Conservation (phyloP, 2,888 invertebrate species). For the Lasioglossum zephyrum region DNA sequence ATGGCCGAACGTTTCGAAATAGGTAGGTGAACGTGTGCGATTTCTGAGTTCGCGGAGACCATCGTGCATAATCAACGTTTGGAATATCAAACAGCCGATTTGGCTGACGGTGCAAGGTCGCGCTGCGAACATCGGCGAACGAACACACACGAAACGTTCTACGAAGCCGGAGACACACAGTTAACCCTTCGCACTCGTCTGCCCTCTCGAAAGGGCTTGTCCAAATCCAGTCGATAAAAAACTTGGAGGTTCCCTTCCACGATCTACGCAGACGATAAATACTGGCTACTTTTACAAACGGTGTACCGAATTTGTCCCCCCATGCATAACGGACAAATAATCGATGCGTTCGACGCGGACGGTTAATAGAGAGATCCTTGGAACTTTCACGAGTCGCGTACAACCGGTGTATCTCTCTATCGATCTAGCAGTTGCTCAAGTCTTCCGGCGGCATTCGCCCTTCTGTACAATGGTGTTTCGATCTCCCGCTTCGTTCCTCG, state of each 20-base stretch:
- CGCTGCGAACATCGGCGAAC: background rate
- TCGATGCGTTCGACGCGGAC: slow-evolving; percentile 1
- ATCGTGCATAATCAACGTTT: slow-evolving; percentile 10
- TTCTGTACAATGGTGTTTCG: background rate
- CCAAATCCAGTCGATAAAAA: too few relatives aligned
- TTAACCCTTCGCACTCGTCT: background rate
- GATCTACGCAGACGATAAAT: too few relatives aligned
- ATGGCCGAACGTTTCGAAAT: background rate
- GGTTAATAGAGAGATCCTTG: background rate
- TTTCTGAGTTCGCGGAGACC: background rate
- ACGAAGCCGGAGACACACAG: background rate
- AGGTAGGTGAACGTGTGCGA: background rate
- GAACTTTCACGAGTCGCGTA: slow-evolving; percentile 16
- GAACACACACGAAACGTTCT: background rate
- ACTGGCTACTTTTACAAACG: background rate
- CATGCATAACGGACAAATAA: background rate
- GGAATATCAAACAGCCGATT: slow-evolving; percentile 27
- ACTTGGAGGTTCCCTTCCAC: background rate
- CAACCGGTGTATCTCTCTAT: background rate
- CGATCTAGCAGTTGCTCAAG: background rate
- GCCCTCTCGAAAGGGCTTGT: background rate
- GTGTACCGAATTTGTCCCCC: background rate
- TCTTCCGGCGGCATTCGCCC: slow-evolving; percentile 14
- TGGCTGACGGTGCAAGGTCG: slow-evolving; percentile 37
- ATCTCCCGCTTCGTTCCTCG: background rate